Evolutionary conservation across 2,113 vertebrate species (phyloP).

Genomic region (Spheniscus mendiculus): DNA sequence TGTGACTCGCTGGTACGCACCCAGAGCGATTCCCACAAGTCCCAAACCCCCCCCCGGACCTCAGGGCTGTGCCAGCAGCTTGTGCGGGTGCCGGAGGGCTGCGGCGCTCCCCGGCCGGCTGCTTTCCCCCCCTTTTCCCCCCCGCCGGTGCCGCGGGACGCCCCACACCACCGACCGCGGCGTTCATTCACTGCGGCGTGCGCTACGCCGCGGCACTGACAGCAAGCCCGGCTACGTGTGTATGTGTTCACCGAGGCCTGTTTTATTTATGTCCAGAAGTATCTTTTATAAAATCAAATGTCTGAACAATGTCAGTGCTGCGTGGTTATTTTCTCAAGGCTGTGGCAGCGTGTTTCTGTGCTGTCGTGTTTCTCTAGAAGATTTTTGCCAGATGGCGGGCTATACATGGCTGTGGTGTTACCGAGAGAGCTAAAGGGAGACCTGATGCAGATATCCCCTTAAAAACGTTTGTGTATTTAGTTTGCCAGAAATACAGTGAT

Average conservation of each 20-base stretch:
- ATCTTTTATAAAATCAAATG: background rate
- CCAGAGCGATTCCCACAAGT: background rate
- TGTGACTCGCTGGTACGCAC: background rate
- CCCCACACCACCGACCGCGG: rapidly evolving
- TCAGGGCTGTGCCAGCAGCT: background rate
- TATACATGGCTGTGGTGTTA: background rate
- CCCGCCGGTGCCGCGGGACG: rapidly evolving
- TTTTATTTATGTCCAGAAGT: background rate
- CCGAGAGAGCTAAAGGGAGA: background rate
- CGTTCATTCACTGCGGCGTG: rapidly evolving
- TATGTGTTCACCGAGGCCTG: background rate
- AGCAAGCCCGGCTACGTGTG: background rate
- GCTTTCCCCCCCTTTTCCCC: background rate
- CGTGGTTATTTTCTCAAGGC: background rate
- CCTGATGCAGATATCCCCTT: background rate
- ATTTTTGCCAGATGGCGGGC: background rate
- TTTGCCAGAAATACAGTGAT: background rate
- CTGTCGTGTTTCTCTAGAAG: background rate
- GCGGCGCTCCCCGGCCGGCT: background rate
- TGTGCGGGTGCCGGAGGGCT: background rate
- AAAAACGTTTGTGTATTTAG: background rate
- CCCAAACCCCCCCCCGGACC: background rate
- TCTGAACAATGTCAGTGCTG: background rate
- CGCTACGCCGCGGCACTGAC: rapidly evolving
- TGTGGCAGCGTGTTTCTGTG: background rate